phyloP scores from a whole-genome alignment of 2,888 invertebrate genomes.

The Portevinia maculata region DNA sequence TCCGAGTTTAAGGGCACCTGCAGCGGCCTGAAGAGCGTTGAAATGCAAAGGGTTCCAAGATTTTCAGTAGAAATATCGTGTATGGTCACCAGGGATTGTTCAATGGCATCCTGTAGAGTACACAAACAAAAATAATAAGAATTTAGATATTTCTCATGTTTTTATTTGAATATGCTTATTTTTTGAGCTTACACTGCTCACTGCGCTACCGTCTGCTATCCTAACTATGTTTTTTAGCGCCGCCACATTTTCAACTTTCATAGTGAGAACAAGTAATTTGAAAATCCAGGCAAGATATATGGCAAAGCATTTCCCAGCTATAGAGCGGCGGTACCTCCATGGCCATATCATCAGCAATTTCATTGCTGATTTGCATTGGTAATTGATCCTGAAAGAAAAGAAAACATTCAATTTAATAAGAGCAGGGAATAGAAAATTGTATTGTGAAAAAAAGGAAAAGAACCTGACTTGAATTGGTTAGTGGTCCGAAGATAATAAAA shows the following conservation, averaged over 20 bases:
- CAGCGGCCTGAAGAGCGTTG: slow-evolving; percentile 87
- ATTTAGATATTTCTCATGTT: neutral
- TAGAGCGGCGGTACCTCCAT: slow-evolving; percentile 76
- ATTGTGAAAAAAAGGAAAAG: slow-evolving; percentile 1
- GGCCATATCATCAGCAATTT: slow-evolving; percentile 81
- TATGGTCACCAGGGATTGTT: slow-evolving; percentile 88
- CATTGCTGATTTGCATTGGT: slow-evolving; percentile 82
- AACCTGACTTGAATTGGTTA: slow-evolving; percentile 7
- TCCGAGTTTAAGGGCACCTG: slow-evolving; percentile 88
- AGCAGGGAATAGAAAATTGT: neutral
- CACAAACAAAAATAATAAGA: neutral
- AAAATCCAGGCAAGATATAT: slow-evolving; percentile 70
- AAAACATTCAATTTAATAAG: neutral
- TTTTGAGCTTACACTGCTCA: slow-evolving; percentile 78
- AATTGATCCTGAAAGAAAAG: slow-evolving; percentile 75
- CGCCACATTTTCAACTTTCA: slow-evolving; percentile 73
- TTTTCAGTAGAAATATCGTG: slow-evolving; percentile 90
- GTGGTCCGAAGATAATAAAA: slow-evolving; percentile 17
- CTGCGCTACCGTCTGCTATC: slow-evolving; percentile 81
- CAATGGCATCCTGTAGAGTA: slow-evolving; percentile 84
- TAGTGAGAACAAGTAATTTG: slow-evolving; percentile 59
- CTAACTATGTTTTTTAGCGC: slow-evolving; percentile 79
- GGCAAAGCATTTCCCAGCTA: slow-evolving; percentile 60
- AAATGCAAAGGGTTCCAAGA: slow-evolving; percentile 88
- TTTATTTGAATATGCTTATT: no score